Percentiles rank a stretch among this genome's conserved stretches.
Evolutionary conservation across 2,888 invertebrate species (phyloP).

Genomic region (Eilema caniola): DNA sequence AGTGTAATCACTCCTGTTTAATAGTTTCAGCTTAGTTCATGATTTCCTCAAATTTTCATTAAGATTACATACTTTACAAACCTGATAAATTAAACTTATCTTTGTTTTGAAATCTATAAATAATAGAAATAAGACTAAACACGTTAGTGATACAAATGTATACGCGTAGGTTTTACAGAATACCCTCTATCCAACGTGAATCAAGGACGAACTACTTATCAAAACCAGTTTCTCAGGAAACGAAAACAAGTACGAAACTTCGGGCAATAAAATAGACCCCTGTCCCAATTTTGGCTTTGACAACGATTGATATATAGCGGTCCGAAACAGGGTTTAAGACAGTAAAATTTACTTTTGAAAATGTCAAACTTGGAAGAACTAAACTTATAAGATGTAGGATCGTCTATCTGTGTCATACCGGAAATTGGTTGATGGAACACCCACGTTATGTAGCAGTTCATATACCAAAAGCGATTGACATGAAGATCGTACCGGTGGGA

Average conservation of each 20-base stretch:
- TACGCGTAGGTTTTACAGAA: neutral
- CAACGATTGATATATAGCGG: conserved; percentile 34
- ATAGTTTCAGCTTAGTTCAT: no score
- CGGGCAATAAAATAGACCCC: conserved; percentile 42
- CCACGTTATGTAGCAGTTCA: conserved; percentile 2
- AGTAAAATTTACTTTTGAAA: conserved; percentile 15
- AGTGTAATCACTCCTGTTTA: neutral
- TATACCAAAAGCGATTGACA: conserved; percentile 15
- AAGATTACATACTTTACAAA: no score
- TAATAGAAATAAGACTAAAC: neutral
- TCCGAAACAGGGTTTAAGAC: conserved; percentile 24
- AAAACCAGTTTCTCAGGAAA: conserved; percentile 38
- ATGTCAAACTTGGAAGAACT: conserved; percentile 6
- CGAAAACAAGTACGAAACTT: conserved; percentile 38
- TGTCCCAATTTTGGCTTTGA: conserved; percentile 33
- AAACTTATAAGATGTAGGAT: neutral
- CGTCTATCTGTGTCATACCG: neutral
- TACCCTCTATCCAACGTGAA: conserved; percentile 15
- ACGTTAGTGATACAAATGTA: neutral
- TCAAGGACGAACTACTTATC: conserved; percentile 39
- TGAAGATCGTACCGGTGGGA: conserved; percentile 5
- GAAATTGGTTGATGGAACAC: conserved; percentile 11
- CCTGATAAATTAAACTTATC: neutral
- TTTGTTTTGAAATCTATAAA: neutral
- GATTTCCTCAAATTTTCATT: no score